Evolutionary conservation across 2,797 vertebrate species (phyloP), one percentile per base, ranked within the genome.

Genomic region (Sebastes trivittatus): DNA sequence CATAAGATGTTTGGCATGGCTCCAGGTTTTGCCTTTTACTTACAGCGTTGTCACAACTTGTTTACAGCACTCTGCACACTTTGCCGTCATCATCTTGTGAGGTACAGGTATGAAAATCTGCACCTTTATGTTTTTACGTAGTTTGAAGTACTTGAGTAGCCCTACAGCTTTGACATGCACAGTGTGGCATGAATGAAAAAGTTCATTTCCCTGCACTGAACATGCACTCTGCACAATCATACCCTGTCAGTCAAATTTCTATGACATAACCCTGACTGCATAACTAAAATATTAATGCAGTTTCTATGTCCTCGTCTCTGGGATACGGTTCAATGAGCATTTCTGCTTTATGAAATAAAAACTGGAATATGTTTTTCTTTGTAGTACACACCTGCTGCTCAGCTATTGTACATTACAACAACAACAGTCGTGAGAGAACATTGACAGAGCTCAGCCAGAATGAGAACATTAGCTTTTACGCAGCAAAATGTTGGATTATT

Each of bases 401-500:
- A 58, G 74, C 75, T 87, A 81, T 87, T 89, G 85, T 87, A 72
- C 69, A 62, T 78, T 85, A 55, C 69, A 63, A 78, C 81, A 84
- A 78, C 81, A 84, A 82, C 83, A 78, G 81, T 42, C n/a, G 14
- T 52, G 82, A 68, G 80, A 75, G 85, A 82, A 82, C 72, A 85
- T 81, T 82, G 85, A 93, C 87, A 83, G 77, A 85, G 80, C 87
- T 75, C 86, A 77, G 85, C 72, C 72, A 65, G 75, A 78, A 79
- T 76, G 75, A 90, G 92, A 86, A 76, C 83, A 78, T 89, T 84
- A 86, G 52, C 54, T 89, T 89, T 81, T 32, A 72, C 52, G 84
- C 78, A 9, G 77, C 78, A 85, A 83, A 89, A 90, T 62, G 83
- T 72, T 2, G 65, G 84, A 87, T 93, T 91, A 93, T 94, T 89